Conservation (phyloP, 2,888 invertebrate genomes). For the Parnassius glacialis region DNA sequence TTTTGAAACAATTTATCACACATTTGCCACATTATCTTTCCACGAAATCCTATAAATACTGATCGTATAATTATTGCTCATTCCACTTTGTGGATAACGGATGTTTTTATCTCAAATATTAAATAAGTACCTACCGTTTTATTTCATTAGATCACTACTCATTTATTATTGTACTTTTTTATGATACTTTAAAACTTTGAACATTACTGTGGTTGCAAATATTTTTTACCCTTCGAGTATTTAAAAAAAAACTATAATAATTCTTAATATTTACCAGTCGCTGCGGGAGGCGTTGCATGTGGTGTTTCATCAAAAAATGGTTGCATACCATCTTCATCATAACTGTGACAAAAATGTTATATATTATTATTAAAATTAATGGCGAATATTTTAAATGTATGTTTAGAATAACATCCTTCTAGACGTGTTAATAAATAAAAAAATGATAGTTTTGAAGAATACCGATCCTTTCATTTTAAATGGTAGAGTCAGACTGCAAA, state of each 20-base stretch:
- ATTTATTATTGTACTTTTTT: no score
- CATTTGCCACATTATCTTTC: conserved; percentile 20
- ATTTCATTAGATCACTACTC: neutral
- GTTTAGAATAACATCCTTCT: no score
- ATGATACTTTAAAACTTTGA: no score
- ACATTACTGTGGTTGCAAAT: no score
- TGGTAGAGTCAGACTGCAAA: no score
- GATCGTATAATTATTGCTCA: conserved; percentile 23
- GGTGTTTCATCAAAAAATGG: conserved; percentile 77
- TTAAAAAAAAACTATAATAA: neutral
- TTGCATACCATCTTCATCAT: conserved; percentile 76
- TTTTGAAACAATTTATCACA: conserved; percentile 34
- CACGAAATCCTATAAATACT: conserved; percentile 25
- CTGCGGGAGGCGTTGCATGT: conserved; percentile 74
- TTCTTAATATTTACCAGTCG: conserved; percentile 49
- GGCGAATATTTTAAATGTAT: no score
- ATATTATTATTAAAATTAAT: neutral
- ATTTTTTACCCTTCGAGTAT: neutral
- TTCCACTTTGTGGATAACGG: conserved; percentile 40
- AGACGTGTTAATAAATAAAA: no score
- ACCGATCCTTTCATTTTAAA: no score
- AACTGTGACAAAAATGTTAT: conserved; percentile 45
- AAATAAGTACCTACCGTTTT: neutral
- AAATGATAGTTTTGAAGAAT: no score
- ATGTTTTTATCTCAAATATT: conserved; percentile 54